Conservation (phyloP, 2,797 vertebrate species). For the Lepilemur ruficaudatus region DNA sequence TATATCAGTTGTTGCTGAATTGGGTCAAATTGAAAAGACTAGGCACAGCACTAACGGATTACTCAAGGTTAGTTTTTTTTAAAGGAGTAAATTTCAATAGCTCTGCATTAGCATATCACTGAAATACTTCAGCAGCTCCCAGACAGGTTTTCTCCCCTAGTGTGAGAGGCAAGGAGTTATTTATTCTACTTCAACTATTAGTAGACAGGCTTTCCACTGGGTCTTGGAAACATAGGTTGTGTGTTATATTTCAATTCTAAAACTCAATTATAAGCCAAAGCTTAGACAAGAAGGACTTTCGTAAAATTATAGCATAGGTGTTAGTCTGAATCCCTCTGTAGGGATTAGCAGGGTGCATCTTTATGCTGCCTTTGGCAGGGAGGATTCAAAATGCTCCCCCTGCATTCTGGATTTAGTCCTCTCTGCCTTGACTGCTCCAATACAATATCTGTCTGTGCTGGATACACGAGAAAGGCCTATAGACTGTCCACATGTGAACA, state of each 20-base stretch:
- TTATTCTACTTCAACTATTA: neutral
- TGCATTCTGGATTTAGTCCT: neutral
- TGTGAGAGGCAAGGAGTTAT: neutral
- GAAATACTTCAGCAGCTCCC: conserved; percentile 4
- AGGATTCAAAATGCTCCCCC: neutral
- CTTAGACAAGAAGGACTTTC: neutral
- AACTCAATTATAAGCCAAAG: conserved; percentile 12
- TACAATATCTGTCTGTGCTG: neutral
- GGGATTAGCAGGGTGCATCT: neutral
- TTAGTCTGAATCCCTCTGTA: neutral
- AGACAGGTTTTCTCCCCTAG: neutral
- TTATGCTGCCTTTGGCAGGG: neutral
- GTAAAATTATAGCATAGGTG: neutral
- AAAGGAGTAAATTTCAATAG: neutral
- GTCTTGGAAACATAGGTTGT: neutral
- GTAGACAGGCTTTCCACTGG: neutral
- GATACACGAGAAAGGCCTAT: neutral
- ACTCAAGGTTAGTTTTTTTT: neutral
- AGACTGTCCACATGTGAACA: neutral
- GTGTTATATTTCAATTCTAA: neutral
- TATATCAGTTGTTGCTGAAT: neutral
- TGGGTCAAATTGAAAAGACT: neutral
- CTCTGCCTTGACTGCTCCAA: neutral
- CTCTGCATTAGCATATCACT: neutral
- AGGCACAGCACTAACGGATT: neutral